These are phyloP conservation scores for Pimephales promelas DNA, from an alignment of 2,113 vertebrate genomes.

Conservation along the genomic window DNA sequence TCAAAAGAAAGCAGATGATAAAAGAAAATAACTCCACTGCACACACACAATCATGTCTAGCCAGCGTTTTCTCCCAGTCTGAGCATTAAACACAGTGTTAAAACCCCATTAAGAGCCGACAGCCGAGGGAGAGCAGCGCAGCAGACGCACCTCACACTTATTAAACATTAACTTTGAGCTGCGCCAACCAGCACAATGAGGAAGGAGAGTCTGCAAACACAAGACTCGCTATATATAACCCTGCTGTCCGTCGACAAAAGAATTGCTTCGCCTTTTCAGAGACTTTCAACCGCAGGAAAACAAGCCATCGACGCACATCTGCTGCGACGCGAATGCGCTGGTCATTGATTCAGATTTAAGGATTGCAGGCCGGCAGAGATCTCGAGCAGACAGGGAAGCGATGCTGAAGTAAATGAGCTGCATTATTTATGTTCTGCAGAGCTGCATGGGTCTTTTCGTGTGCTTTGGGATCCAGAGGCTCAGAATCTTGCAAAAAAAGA, in stretches of 20 bases:
- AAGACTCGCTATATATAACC: background rate
- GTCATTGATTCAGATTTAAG: constrained; percentile 12
- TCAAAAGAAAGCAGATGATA: constrained; percentile 1
- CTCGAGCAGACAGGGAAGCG: constrained; percentile 12
- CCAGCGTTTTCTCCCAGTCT: background rate
- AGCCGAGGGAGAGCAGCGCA: background rate
- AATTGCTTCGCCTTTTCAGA: background rate
- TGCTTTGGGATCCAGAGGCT: background rate
- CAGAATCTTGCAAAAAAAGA: background rate
- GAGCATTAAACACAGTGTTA: background rate
- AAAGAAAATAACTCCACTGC: background rate
- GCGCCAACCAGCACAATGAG: constrained; percentile 23
- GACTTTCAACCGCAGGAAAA: background rate
- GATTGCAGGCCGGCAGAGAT: background rate
- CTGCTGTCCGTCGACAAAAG: background rate
- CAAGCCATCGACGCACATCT: background rate
- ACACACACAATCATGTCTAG: background rate
- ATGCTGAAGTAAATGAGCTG: constrained; percentile 46
- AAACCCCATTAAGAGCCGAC: background rate
- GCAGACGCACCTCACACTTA: background rate
- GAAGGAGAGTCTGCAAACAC: constrained; percentile 30
- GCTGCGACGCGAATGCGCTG: background rate
- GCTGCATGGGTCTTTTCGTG: background rate
- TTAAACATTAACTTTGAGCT: constrained; percentile 37
- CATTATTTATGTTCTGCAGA: constrained; percentile 57